Percentiles rank a stretch among this genome's conserved stretches.
Evolutionary conservation across 2,888 invertebrate genomes (phyloP).

Genomic region (Pollenia amentaria): DNA sequence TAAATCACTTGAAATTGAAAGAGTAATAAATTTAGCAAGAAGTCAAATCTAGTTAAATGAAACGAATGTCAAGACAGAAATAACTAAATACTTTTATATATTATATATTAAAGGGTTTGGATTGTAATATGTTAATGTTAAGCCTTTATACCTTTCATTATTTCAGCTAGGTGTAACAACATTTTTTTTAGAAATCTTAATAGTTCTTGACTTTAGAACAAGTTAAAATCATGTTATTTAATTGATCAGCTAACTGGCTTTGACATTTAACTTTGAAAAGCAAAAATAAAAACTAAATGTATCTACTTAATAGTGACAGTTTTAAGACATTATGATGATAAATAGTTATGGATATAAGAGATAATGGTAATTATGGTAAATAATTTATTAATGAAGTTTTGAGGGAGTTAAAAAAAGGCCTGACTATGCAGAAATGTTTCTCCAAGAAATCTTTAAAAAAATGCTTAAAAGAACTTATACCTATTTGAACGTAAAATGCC

Average conservation of each 20-base stretch:
- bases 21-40: conserved; percentile 71
- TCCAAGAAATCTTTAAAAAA: neutral
- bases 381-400: neutral
- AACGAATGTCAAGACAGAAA: conserved; percentile 57
- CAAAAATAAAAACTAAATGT: conserved; percentile 32
- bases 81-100: conserved; percentile 32
- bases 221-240: conserved; percentile 60
- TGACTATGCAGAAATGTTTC: neutral
- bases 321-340: conserved; percentile 67
- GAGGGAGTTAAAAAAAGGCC: neutral
- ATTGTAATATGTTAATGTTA: conserved; percentile 8
- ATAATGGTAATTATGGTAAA: conserved; percentile 18
- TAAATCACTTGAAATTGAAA: conserved; percentile 71
- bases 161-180: conserved; percentile 48
- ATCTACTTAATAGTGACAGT: conserved; percentile 65
- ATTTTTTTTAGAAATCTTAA: conserved; percentile 16
- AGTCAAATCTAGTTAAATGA: conserved; percentile 69
- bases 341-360: conserved; percentile 27
- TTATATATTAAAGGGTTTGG: conserved; percentile 12
- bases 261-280: conserved; percentile 43
- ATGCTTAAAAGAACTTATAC: neutral
- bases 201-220: conserved; percentile 24
- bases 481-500: no score
- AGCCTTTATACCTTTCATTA: conserved; percentile 19
- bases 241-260: conserved; percentile 67